phyloP scores from a whole-genome alignment of 1,140 invertebrate species.

The Kradibia gibbosae region DNA sequence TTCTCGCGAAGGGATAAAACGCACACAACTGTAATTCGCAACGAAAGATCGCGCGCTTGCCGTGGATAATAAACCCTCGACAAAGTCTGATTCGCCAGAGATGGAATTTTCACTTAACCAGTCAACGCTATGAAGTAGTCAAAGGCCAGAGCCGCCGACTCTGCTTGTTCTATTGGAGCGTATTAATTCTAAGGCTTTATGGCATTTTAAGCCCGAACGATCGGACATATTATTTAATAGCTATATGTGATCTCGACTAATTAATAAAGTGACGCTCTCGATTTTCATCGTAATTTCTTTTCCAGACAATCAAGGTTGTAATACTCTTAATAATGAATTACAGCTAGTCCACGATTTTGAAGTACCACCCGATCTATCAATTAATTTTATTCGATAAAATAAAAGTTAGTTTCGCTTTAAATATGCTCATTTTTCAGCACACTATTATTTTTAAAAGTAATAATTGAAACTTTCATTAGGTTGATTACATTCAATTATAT shows the following conservation, averaged over 20 bases:
- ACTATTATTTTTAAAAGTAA: no score
- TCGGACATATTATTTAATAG: background rate
- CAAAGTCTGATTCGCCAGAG: background rate
- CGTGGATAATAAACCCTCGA: slow-evolving; percentile 4
- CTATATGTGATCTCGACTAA: background rate
- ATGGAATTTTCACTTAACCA: slow-evolving; percentile 20
- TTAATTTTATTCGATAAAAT: background rate
- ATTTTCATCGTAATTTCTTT: background rate
- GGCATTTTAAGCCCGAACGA: no score
- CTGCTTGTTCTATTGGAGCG: background rate
- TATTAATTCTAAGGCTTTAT: background rate
- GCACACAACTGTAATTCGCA: slow-evolving; percentile 22
- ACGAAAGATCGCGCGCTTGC: slow-evolving; percentile 24
- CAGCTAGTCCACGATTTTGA: background rate
- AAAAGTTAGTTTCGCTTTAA: background rate
- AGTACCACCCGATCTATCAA: background rate
- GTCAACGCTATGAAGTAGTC: background rate
- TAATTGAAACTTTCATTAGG: no score
- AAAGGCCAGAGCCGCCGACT: background rate
- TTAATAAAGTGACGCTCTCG: background rate
- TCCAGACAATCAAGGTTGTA: background rate
- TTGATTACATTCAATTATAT: no score
- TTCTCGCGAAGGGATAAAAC: background rate
- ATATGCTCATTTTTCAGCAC: no score
- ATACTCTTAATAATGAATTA: background rate